Base-by-base conservation (phyloP, 1,140 invertebrate species). In the Piezodorus guildinii region DNA sequence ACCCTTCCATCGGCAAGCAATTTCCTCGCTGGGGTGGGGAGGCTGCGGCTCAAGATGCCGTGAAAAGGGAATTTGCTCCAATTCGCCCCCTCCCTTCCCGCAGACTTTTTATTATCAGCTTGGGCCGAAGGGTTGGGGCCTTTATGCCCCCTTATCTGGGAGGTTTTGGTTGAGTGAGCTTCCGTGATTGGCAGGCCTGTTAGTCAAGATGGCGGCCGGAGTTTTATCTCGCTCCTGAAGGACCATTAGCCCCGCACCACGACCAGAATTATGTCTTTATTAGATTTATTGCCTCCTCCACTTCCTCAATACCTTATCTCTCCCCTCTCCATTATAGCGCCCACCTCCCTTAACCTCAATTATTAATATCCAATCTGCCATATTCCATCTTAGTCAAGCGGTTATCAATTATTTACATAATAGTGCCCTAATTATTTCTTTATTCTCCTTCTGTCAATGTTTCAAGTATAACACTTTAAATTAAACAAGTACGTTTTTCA, bases 61-160 rank as follows among this genome's bases (percentile, higher is more conserved):
- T 56, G 52, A 56, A 56, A 56, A 56, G 52, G 23, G 52, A 56
- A 56, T 56, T 56, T 56, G 52, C 52, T 56, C 52, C 52, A 56
- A 56, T 56, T 56, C 52, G 52, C 52, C 52, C 52, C 17, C 51
- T 5, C 51, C 45, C 52, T 10, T 49, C 46, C 46, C 52, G 19
- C 52, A 56, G 17, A 56, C 52, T 56, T 56, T 56, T 56, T 56
- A 56, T 56, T 56, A 56, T 56, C 52, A 25, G 52, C n/a, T 39
- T 17, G 46, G 19, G 15, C 52, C 52, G 19, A 19, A 21, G 52
- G 17, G 52, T 23, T 25, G 19, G 14, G 19, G 19, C 52, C 52
- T 56, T 56, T 56, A 56, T 56, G 52, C 52, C 52, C 52, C 52
- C 52, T 56, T 56, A 56, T 56, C 52, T 56, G 52, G 52, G 52